Conservation (phyloP, 2,888 invertebrate genomes). For the Conops quadrifasciatus region DNA sequence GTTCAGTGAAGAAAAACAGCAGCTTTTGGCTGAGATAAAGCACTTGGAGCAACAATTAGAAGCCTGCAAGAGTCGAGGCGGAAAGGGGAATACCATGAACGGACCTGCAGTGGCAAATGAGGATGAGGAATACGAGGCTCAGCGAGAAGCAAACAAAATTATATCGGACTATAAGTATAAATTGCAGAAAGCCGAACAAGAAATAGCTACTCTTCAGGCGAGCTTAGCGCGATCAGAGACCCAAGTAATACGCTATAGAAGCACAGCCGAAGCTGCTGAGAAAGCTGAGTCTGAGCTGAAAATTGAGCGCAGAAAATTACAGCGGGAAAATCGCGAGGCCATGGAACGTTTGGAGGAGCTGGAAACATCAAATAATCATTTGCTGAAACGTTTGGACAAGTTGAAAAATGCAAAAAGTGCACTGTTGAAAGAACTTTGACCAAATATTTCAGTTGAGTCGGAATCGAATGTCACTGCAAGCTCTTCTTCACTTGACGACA, state of each 20-base stretch:
- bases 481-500: background rate
- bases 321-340: slow-evolving; percentile 95
- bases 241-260: slow-evolving; percentile 93
- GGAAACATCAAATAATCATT: slow-evolving; percentile 95
- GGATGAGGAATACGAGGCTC: slow-evolving; percentile 70
- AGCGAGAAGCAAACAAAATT: slow-evolving; percentile 89
- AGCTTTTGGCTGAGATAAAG: slow-evolving; percentile 85
- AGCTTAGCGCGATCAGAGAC: slow-evolving; percentile 94
- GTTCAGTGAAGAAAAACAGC: slow-evolving; percentile 83
- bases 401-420: slow-evolving; percentile 95
- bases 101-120: slow-evolving; percentile 72
- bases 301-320: slow-evolving; percentile 90
- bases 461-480: background rate
- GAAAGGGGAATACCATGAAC: slow-evolving; percentile 67
- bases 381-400: slow-evolving; percentile 96
- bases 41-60: slow-evolving; percentile 90
- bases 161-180: slow-evolving; percentile 94
- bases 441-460: background rate
- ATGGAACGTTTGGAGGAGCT: slow-evolving; percentile 92
- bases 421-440: slow-evolving; percentile 83
- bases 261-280: slow-evolving; percentile 92
- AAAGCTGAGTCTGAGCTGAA: slow-evolving; percentile 95
- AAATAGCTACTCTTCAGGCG: slow-evolving; percentile 95
- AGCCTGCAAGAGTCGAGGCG: slow-evolving; percentile 74
- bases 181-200: slow-evolving; percentile 96